Base-by-base conservation (phyloP, 2,797 vertebrate species). In the Austrolebias charrua region DNA sequence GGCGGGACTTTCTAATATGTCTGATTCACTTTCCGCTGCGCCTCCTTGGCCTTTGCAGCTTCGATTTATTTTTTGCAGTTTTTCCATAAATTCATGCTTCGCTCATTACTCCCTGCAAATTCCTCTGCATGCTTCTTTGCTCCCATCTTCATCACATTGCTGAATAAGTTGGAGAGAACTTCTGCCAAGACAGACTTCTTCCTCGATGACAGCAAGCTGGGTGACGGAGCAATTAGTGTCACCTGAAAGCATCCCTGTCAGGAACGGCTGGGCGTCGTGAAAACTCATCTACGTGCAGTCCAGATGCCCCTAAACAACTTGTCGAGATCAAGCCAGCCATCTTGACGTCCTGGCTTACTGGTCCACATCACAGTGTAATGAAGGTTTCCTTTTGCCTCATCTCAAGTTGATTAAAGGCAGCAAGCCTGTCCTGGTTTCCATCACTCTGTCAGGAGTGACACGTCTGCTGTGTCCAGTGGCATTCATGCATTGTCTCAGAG, bases 211-310 rank as follows among this genome's bases (percentile, higher is more conserved):
- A 89, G 86, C 82, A 80, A 71, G 84, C 80, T 62, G 73, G 88
- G 83, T 81, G 81, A 80, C 86, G 86, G 82, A 89, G 90, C 89
- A 92, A 92, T 93, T 93, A 93, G 89, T 90, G 91, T 92, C 89
- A 92, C 87, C 89, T 91, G 90, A 92, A 90, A 91, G 86, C 86
- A 66, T 85, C 89, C 69, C 86, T 84, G 86, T 71, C 56, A 57
- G 72, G 38, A 85, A 85, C 73, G 85, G 73, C 81, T 75, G 50
- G 75, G 66, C 73, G 70, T 70, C 69, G 73, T 72, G 76, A 91
- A 91, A 92, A 90, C 84, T 87, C 86, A 91, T 92, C 86, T 91
- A 73, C 6, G 81, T 75, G 69, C 81, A 86, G 80, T 77, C 82
- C 62, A 69, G 82, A 84, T 82, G 86, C 84, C 38, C 86, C 79